Conservation (phyloP, 1,140 invertebrate genomes). For the Drosophila novamexicana region DNA sequence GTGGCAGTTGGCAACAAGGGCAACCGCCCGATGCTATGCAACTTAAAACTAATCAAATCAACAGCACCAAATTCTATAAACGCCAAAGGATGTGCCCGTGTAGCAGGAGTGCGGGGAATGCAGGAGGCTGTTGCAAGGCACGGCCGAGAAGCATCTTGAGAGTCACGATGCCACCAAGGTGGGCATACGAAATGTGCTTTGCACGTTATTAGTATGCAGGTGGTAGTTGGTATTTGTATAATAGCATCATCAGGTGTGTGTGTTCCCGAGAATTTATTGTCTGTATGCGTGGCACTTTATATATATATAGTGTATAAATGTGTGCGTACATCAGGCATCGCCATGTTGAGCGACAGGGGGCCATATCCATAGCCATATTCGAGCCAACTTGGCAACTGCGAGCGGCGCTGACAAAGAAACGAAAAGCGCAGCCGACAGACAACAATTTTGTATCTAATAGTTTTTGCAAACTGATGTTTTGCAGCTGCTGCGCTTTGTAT, state of each 20-base stretch:
- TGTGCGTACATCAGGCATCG: conserved; percentile 31
- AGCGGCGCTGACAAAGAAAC: conserved; percentile 47
- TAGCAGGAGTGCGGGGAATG: neutral
- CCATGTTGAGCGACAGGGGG: conserved; percentile 48
- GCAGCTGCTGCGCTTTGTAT: conserved; percentile 59
- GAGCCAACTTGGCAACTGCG: conserved; percentile 28
- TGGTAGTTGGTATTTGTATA: conserved; percentile 68
- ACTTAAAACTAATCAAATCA: conserved; percentile 60
- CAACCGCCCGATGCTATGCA: conserved; percentile 61
- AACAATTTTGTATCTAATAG: conserved; percentile 71
- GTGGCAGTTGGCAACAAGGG: conserved; percentile 28
- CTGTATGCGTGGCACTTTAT: conserved; percentile 51
- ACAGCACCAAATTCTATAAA: conserved; percentile 50
- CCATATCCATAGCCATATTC: conserved; percentile 62
- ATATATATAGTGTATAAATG: conserved; percentile 33
- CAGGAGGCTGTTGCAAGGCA: neutral
- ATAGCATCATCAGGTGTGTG: conserved; percentile 65
- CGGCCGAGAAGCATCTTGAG: conserved; percentile 9
- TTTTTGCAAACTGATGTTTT: conserved; percentile 60
- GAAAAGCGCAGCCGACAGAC: conserved; percentile 41
- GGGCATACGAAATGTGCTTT: conserved; percentile 24
- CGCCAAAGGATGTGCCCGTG: neutral
- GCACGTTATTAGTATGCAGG: conserved; percentile 72
- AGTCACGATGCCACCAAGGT: conserved; percentile 47
- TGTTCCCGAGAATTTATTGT: conserved; percentile 4